Conservation (phyloP, 2,797 vertebrate species). For the Molossus alvarezi region DNA sequence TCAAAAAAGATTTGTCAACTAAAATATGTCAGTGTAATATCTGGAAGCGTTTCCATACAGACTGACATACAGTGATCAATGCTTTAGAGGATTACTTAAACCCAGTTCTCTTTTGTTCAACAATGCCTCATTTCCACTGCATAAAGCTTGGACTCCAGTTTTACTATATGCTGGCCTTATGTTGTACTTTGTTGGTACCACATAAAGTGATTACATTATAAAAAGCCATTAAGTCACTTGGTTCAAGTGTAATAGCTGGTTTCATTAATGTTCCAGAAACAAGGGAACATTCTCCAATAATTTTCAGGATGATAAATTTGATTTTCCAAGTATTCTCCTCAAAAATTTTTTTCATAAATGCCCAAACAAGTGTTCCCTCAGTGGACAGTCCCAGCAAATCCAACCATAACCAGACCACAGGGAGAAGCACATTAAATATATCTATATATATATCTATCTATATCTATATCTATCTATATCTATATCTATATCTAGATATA, state of each 20-base stretch:
- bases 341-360: conserved; percentile 95
- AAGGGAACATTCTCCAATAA: conserved; percentile 91
- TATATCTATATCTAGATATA: no score
- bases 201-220: conserved; percentile 85
- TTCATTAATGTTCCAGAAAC: conserved; percentile 84
- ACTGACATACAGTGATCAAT: conserved; percentile 57
- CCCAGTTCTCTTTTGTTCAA: conserved; percentile 87
- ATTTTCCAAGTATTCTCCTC: conserved; percentile 96
- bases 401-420: conserved; percentile 95
- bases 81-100: conserved; percentile 74
- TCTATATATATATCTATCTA: no score
- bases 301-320: conserved; percentile 93
- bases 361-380: conserved; percentile 93
- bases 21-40: conserved; percentile 57
- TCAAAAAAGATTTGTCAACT: conserved; percentile 76
- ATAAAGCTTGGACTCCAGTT: conserved; percentile 69
- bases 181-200: not conserved
- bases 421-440: conserved; percentile 86
- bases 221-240: conserved; percentile 92
- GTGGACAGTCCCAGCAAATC: conserved; percentile 97
- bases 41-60: conserved; percentile 56
- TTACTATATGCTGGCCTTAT: conserved; percentile 85
- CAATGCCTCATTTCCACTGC: conserved; percentile 89
- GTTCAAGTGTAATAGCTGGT: conserved; percentile 92
- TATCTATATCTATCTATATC: no score